A percentile compares a stretch with the other conserved stretches of the same genome.
These are phyloP conservation scores for Allygus modestus DNA, from an alignment of 2,888 invertebrate genomes.

Conservation along the genomic window DNA sequence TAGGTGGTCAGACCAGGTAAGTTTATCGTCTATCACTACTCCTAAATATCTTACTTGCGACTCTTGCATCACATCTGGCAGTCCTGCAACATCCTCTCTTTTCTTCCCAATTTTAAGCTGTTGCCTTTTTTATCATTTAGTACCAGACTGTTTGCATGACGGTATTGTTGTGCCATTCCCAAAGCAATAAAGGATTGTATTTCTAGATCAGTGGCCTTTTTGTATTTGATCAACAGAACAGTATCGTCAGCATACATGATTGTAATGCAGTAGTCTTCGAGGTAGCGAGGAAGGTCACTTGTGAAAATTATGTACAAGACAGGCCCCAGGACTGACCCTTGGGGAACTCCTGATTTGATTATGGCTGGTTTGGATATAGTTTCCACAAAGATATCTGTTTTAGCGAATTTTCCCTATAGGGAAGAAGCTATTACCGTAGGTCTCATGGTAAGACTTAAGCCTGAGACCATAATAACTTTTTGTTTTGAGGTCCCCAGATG, in stretches of 20 bases:
- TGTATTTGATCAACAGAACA: neutral
- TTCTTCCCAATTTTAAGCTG: conserved; percentile 35
- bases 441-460: too few species aligned
- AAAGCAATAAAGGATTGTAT: conserved; percentile 36
- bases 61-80: conserved; percentile 17
- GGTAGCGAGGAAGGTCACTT: conserved; percentile 29
- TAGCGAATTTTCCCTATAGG: too few species aligned
- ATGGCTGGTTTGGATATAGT: conserved; percentile 28
- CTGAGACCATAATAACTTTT: too few species aligned
- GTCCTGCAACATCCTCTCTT: conserved; percentile 16
- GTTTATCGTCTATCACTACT: conserved; percentile 30
- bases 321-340: conserved; percentile 32
- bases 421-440: too few species aligned
- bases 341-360: conserved; percentile 26
- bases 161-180: conserved; percentile 30
- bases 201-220: conserved; percentile 46
- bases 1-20: conserved; percentile 36
- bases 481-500: too few species aligned
- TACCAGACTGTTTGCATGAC: conserved; percentile 33
- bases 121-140: conserved; percentile 48
- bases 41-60: conserved; percentile 41
- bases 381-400: conserved; percentile 22
- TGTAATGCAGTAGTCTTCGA: conserved; percentile 14
- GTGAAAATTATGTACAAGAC: conserved; percentile 20
- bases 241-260: conserved; percentile 1